These are phyloP conservation scores for Capreolus pygargus DNA, from an alignment of 2,113 vertebrate genomes.

Conservation along the genomic window DNA sequence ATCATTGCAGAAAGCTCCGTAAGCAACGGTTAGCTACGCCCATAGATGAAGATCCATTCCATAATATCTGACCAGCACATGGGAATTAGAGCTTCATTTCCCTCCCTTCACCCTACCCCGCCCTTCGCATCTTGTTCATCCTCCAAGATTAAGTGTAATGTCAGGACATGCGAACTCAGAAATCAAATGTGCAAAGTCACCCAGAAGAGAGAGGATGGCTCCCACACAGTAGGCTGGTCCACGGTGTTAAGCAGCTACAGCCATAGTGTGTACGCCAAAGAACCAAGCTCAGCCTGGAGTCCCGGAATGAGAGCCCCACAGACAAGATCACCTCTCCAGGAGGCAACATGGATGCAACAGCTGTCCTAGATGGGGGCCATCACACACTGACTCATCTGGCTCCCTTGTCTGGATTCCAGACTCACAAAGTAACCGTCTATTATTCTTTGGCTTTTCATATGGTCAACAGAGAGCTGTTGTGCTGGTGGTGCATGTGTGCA, in stretches of 20 bases:
- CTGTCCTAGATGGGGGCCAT: not conserved
- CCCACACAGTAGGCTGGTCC: accelerated
- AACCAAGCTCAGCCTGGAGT: not conserved
- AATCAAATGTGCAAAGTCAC: not conserved
- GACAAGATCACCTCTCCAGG: not conserved
- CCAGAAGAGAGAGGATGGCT: not conserved
- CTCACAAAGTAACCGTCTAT: not conserved
- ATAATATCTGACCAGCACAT: accelerated
- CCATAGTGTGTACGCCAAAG: not conserved
- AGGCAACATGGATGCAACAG: accelerated
- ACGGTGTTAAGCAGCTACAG: not conserved
- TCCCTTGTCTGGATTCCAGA: not conserved
- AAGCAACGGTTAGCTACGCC: not conserved
- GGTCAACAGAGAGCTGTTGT: not conserved
- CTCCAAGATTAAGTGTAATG: not conserved
- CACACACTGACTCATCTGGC: not conserved
- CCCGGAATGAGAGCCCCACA: not conserved
- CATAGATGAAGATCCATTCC: not conserved
- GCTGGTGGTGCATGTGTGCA: not conserved
- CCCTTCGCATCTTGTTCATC: not conserved
- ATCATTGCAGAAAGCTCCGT: accelerated
- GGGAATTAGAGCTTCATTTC: not conserved
- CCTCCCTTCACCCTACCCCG: not conserved
- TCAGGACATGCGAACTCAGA: not conserved
- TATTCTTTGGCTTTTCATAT: not conserved